Conservation (phyloP, 23 tunicate genomes). For the Diplosoma virens region DNA sequence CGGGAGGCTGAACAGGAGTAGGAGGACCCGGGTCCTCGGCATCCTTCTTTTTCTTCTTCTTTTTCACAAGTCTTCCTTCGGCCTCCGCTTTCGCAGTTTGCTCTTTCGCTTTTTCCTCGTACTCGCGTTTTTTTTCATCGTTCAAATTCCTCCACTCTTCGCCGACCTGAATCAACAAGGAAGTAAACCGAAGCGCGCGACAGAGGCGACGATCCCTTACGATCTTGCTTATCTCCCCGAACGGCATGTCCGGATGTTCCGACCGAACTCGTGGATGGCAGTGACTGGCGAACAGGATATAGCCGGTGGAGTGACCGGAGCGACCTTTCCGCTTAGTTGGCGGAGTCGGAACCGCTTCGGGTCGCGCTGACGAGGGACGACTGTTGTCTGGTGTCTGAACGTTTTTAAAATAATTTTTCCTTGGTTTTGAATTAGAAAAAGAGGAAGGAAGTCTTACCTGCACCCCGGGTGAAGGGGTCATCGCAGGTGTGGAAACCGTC, state of each 20-base stretch:
- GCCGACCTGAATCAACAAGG: slow-evolving; percentile 57
- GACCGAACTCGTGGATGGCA: slow-evolving; percentile 83
- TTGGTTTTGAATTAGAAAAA: not conserved
- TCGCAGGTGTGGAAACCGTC: slow-evolving; percentile 8
- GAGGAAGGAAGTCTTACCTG: not conserved
- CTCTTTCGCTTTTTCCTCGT: slow-evolving; percentile 89
- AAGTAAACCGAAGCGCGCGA: not conserved
- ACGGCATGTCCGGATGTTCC: slow-evolving; percentile 84
- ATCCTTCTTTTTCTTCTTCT: slow-evolving; percentile 75
- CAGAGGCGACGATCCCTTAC: too few relatives aligned
- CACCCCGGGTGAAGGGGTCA: slow-evolving; percentile 40
- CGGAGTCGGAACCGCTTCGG: slow-evolving; percentile 53
- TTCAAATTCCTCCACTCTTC: slow-evolving; percentile 92
- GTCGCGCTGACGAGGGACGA: slow-evolving; percentile 53
- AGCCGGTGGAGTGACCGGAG: slow-evolving; percentile 90
- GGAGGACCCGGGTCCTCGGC: slow-evolving; percentile 14
- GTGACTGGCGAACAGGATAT: slow-evolving; percentile 86
- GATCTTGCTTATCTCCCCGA: slow-evolving; percentile 91
- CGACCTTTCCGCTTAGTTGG: slow-evolving; percentile 73
- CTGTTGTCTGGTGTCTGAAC: slow-evolving; percentile 63
- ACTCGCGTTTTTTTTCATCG: slow-evolving; percentile 84
- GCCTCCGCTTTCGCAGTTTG: slow-evolving; percentile 85
- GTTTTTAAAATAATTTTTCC: not conserved
- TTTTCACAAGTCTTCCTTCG: slow-evolving; percentile 61
- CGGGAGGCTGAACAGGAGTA: slow-evolving; percentile 18